Evolutionary conservation across 2,797 vertebrate species (phyloP), one percentile per base, ranked within the genome.

Genomic region (Ctenopoma multispine): DNA sequence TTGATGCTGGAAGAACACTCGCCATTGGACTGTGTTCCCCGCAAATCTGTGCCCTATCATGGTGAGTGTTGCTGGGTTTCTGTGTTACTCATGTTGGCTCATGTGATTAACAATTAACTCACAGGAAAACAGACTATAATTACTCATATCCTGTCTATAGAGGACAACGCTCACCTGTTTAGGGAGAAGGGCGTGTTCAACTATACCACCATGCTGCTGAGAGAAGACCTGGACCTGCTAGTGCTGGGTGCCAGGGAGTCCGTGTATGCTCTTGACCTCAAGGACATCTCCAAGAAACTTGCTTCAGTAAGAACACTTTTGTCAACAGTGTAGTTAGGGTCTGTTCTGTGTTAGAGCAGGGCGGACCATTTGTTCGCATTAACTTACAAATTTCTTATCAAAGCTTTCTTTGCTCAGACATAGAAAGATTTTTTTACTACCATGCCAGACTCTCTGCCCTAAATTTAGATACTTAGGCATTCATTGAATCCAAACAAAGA

Each of bases 241-340:
- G 63, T 96, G 72, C 77, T 93, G 51, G 95, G 96, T 41, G 94
- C 95, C 81, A 91, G 92, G 72, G 92, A 94, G 69, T 83, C 86
- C 31, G 79, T 96, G 56, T 95, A 94, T 34, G 95, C 92, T 18
- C 90, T 96, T 34, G 91, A 96, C 79, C 87, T 95, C 59, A 80
- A 75, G 3, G 43, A 93, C 72, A 85, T 96, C 85, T 90, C 88
- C 69, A 79, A 84, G 64, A 93, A 92, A 86, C 76, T 63, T 49
- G 75, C 84, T 55, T 91, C 85, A 36, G 94, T 95, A 89, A 95
- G 92, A 71, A 55, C 40, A 12, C 44, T 1, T 11, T 54, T 57
- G 27, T 71, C 48, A 27, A 56, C 23, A 43, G 8, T 18, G 11
- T 7, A 49, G 8, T 51, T 3, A 13, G 4, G 7, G 27, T 17